A percentile compares a stretch with the other conserved stretches of the same genome.
Conservation (phyloP, 2,797 vertebrate species). For the Luscinia luscinia region DNA sequence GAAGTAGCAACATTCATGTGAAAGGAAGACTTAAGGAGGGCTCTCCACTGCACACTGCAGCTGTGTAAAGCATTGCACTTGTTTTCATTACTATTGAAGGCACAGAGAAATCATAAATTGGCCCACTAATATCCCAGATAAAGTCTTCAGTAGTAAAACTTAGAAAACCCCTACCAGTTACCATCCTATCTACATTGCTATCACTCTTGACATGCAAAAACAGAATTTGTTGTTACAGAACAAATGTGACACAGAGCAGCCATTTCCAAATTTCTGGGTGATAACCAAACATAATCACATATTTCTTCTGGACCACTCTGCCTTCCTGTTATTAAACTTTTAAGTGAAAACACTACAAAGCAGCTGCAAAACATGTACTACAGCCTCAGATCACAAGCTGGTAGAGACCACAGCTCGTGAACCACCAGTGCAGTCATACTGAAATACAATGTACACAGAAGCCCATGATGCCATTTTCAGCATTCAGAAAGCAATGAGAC, state of each 20-base stretch:
- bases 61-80: conserved; percentile 4
- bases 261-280: not conserved
- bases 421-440: not conserved
- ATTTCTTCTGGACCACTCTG: not conserved
- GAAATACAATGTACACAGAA: not conserved
- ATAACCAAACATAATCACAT: not conserved
- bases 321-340: not conserved
- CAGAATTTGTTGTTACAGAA: not conserved
- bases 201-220: not conserved
- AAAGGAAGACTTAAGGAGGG: not conserved
- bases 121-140: not conserved
- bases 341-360: not conserved
- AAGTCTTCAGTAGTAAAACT: not conserved
- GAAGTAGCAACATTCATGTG: not conserved
- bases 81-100: not conserved
- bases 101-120: conserved; percentile 5
- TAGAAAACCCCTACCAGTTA: not conserved
- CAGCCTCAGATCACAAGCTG: not conserved
- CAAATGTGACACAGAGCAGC: not conserved
- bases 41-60: not conserved
- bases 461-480: not conserved
- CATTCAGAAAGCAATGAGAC: not conserved
- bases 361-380: not conserved
- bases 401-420: not conserved
- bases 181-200: not conserved